phyloP scores from a whole-genome alignment of 2,888 invertebrate genomes.

The Masnerella sp. region DNA sequence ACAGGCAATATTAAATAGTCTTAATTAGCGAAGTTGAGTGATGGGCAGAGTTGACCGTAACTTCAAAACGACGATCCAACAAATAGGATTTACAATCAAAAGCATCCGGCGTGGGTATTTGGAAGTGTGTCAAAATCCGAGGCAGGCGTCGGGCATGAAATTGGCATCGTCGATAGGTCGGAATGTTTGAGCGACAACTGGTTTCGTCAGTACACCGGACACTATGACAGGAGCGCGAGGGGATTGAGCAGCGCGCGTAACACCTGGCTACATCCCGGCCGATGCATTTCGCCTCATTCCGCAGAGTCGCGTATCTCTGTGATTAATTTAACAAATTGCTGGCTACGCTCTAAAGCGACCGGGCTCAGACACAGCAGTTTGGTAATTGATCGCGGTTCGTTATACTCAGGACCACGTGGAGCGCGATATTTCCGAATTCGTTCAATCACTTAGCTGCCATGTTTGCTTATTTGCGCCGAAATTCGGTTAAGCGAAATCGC shows the following conservation, averaged over 20 bases:
- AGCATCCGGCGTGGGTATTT: conserved; percentile 14
- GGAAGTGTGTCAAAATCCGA: conserved; percentile 32
- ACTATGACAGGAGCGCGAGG: conserved; percentile 20
- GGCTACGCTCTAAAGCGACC: conserved; percentile 60
- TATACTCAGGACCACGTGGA: not conserved
- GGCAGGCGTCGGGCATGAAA: conserved; percentile 11
- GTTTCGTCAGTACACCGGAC: conserved; percentile 30
- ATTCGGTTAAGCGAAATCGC: conserved; percentile 21
- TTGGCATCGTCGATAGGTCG: conserved; percentile 31
- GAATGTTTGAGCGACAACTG: conserved; percentile 44
- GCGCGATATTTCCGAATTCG: conserved; percentile 22
- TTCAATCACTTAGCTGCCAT: conserved; percentile 20
- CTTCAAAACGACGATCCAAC: conserved; percentile 1
- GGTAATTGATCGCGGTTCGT: conserved; percentile 66
- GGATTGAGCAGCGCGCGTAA: conserved; percentile 35
- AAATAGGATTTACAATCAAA: conserved; percentile 26
- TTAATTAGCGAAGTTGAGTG: not conserved
- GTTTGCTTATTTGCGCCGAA: conserved; percentile 2
- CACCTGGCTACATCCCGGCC: conserved; percentile 58
- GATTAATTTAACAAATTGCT: conserved; percentile 70
- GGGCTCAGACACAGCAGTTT: conserved; percentile 62
- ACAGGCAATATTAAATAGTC: too few relatives aligned
- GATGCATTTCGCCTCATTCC: conserved; percentile 52
- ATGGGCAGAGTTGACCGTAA: not conserved
- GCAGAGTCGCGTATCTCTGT: conserved; percentile 66